Percentiles rank a stretch among this genome's conserved stretches.
Evolutionary conservation across 2,797 vertebrate species (phyloP).

Genomic region (Sebastes oblongus): DNA sequence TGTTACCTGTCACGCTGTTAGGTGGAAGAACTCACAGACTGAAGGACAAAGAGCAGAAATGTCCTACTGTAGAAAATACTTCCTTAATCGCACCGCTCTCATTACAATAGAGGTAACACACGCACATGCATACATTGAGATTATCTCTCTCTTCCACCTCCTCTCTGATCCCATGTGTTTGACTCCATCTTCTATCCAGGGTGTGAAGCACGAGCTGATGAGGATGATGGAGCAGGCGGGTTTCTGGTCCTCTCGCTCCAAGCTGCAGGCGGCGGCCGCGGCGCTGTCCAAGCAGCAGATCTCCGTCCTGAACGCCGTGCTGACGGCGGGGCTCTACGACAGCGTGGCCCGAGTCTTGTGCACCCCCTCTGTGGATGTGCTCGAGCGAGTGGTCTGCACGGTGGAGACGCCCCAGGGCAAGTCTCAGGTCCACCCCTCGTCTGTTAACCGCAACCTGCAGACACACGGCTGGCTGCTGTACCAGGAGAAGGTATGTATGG

Average conservation of each 20-base stretch:
- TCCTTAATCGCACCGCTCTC: slow-evolving; percentile 92
- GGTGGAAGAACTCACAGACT: slow-evolving; percentile 87
- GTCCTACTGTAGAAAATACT: slow-evolving; percentile 90
- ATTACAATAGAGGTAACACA: slow-evolving; percentile 90
- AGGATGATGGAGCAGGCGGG: slow-evolving; percentile 92
- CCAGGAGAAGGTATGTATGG: slow-evolving; percentile 90
- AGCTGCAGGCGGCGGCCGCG: neutral
- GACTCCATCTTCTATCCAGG: slow-evolving; percentile 73
- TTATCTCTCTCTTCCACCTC: neutral
- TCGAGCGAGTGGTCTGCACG: slow-evolving; percentile 88
- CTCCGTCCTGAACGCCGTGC: slow-evolving; percentile 89
- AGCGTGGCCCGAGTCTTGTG: slow-evolving; percentile 89
- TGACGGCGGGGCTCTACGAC: slow-evolving; percentile 95
- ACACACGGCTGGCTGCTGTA: slow-evolving; percentile 94
- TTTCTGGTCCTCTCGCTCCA: slow-evolving; percentile 78
- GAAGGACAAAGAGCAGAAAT: slow-evolving; percentile 89
- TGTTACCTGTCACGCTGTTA: slow-evolving; percentile 49
- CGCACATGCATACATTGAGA: neutral
- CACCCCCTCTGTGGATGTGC: slow-evolving; percentile 89
- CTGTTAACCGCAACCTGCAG: slow-evolving; percentile 94
- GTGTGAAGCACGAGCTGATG: slow-evolving; percentile 92
- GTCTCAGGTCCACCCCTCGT: slow-evolving; percentile 95
- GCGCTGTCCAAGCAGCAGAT: slow-evolving; percentile 83
- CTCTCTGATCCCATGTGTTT: neutral
- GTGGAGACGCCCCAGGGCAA: slow-evolving; percentile 95